A percentile compares a stretch with the other conserved stretches of the same genome.
Evolutionary conservation across 1,140 invertebrate genomes (phyloP).

Genomic region (Steinernema feltiae): DNA sequence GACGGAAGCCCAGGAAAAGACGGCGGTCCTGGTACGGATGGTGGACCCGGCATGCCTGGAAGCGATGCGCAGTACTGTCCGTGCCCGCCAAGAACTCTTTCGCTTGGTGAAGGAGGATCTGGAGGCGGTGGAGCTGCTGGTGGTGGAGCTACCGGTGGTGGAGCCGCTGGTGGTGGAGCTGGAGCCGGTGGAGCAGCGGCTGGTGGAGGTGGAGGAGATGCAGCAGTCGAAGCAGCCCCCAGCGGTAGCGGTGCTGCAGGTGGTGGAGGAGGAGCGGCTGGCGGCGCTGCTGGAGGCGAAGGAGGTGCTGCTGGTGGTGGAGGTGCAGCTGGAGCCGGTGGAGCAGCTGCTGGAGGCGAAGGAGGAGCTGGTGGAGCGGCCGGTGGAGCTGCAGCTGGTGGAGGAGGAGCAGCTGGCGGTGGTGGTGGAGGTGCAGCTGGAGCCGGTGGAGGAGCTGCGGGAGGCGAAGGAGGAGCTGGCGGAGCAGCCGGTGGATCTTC

Average conservation of each 20-base stretch:
- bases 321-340: neutral
- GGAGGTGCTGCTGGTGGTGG: no score
- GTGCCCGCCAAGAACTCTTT: constrained; percentile 23
- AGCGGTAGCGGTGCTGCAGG: neutral
- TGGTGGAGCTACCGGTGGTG: no score
- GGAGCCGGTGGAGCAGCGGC: neutral
- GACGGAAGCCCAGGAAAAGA: constrained; percentile 33
- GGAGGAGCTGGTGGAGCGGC: neutral
- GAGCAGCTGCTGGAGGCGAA: neutral
- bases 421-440: neutral
- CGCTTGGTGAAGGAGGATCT: neutral
- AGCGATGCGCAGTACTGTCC: constrained; percentile 25
- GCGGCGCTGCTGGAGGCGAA: no score
- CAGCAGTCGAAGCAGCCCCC: neutral
- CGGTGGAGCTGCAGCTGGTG: neutral
- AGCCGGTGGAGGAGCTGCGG: neutral
- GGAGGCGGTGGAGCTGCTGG: no score
- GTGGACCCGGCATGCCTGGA: constrained; percentile 39
- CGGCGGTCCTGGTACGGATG: constrained; percentile 34
- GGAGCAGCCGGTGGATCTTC: neutral
- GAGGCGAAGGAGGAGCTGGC: neutral
- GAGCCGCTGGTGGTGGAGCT: neutral
- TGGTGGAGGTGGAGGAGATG: neutral
- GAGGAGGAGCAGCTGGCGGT: neutral
- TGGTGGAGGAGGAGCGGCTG: neutral